Base-by-base conservation (phyloP, 2,797 vertebrate species). In the Bucorvus abyssinicus region DNA sequence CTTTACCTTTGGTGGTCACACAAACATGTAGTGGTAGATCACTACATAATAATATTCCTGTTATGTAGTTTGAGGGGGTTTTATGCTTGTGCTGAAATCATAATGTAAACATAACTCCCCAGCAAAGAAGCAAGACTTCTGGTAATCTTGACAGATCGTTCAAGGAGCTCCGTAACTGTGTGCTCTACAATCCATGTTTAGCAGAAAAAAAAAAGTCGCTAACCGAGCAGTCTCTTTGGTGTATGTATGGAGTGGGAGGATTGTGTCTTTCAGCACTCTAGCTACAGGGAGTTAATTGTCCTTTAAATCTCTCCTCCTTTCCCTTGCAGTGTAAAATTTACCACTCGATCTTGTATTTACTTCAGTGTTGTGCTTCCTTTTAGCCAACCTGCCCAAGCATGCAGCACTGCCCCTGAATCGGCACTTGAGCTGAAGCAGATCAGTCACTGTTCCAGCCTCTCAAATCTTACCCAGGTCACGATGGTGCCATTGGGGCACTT, bases 401-500 rank as follows among this genome's bases (percentile, higher is more conserved):
- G 98, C 96, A 96, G 97, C 94, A 84, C 98, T 97, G 98, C 96
- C 96, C 97, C 98, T 87, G 98, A 98, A 96, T 93, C 98, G 80
- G 98, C 97, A 67, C 98, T 98, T 97, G 98, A 98, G 57, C 98
- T 97, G 45, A 98, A 98, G 74, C 97, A 98, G 86, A 86, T 69
- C 91, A 94, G 84, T 86, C 98, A 98, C 74, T 94, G 97, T 85
- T 97, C 98, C 93, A 97, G 98, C 94, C 97, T 98, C 90, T 97
- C 98, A 64, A 97, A 95, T 88, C 97, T 97, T 65, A 96, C 97
- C 71, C 98, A 98, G 84, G 97, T 97, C 93, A 96, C 97, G 75
- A 98, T 98, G 97, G 98, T 98, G 97, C 97, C 99, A 0, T 92
- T 99, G 97, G 99, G 99, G 84, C 98, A 98, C 85, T 97, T 99